These are phyloP conservation scores for Bombus cullumanus DNA, from an alignment of 1,140 invertebrate genomes.

Conservation along the genomic window DNA sequence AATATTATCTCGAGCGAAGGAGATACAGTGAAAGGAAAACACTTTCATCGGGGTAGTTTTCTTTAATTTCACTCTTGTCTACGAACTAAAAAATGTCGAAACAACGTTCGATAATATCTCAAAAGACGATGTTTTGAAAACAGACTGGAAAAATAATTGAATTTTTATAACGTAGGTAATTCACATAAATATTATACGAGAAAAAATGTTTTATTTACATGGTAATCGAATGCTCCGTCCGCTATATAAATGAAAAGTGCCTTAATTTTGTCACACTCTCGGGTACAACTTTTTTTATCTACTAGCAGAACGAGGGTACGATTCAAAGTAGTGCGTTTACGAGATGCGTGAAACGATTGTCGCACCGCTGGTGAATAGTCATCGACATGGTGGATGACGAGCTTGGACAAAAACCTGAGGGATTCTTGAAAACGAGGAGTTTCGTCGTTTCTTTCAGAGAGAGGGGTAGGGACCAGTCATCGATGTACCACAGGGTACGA, in stretches of 20 bases:
- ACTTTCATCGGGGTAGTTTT: neutral
- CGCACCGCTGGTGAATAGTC: constrained; percentile 16
- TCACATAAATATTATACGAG: neutral
- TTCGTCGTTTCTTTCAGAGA: constrained; percentile 50
- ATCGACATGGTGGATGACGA: constrained; percentile 19
- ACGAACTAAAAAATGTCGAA: neutral
- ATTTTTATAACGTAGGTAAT: neutral
- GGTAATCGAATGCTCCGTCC: neutral
- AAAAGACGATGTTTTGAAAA: too few relatives aligned
- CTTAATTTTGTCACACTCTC: neutral
- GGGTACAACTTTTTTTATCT: neutral
- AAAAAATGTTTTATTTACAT: neutral
- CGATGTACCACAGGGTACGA: constrained; percentile 57
- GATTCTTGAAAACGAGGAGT: constrained; percentile 45
- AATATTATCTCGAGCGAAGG: constrained; percentile 28
- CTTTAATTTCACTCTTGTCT: neutral
- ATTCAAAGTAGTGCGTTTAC: neutral
- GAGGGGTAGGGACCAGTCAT: constrained; percentile 56
- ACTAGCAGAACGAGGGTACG: neutral
- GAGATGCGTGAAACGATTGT: constrained; percentile 40
- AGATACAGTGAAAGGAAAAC: neutral
- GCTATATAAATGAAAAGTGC: too few relatives aligned
- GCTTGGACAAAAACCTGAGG: constrained; percentile 22
- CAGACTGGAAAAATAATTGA: neutral
- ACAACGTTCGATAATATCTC: neutral